phyloP scores from a whole-genome alignment of 2,113 vertebrate species.

The Alligator sinensis region DNA sequence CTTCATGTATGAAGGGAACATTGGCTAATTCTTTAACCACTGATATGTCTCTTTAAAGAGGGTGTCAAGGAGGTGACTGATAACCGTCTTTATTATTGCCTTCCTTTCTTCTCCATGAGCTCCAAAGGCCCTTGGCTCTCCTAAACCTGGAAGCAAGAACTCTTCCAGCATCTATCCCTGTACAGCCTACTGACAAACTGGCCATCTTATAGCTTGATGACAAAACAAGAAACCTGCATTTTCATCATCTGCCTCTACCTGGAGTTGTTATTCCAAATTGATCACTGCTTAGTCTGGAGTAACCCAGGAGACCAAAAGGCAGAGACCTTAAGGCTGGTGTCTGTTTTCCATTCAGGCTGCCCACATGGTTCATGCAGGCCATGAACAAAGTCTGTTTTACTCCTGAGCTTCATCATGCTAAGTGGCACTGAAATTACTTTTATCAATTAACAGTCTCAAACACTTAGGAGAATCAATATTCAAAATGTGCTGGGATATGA shows the following conservation, averaged over 20 bases:
- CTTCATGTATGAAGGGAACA: not conserved
- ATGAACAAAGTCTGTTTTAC: slow-evolving; percentile 14
- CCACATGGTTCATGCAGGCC: not conserved
- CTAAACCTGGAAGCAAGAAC: not conserved
- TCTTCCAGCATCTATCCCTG: not conserved
- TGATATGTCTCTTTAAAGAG: not conserved
- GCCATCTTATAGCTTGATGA: no score
- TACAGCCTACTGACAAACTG: not conserved
- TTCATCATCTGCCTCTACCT: not conserved
- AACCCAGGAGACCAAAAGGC: not conserved
- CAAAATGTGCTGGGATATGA: not conserved
- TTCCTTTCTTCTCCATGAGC: not conserved
- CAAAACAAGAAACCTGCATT: not conserved
- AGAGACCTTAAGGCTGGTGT: not conserved
- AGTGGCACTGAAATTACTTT: slow-evolving; percentile 36
- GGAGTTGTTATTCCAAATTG: not conserved
- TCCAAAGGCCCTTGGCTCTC: not conserved
- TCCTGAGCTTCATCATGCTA: slow-evolving; percentile 28
- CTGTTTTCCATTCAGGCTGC: not conserved
- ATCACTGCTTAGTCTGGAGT: not conserved
- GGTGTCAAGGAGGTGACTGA: fast-evolving
- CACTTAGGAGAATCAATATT: not conserved
- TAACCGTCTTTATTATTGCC: not conserved
- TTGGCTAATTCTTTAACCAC: not conserved
- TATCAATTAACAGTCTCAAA: slow-evolving; percentile 52